Conservation (phyloP, 2,113 vertebrate genomes). For the Urocitellus parryii region DNA sequence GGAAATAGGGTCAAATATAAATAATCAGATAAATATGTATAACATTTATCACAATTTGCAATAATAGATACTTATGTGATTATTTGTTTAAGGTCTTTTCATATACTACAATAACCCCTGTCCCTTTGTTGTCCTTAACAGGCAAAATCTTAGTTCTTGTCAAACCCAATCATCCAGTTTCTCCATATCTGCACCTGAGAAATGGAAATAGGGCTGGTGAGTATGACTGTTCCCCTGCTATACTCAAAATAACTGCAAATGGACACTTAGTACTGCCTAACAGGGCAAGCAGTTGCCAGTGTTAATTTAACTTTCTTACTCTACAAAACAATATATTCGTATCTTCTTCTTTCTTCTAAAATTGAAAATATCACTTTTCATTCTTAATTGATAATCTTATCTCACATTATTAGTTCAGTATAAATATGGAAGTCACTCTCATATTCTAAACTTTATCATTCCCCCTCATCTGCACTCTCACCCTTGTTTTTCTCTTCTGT, state of each 20-base stretch:
- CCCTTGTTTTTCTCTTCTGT: not conserved
- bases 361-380: not conserved
- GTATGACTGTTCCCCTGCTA: not conserved
- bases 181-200: not conserved
- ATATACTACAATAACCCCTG: not conserved
- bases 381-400: not conserved
- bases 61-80: not conserved
- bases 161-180: not conserved
- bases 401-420: not conserved
- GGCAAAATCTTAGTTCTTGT: not conserved
- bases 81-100: constrained; percentile 10
- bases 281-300: not conserved
- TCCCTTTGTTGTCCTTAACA: not conserved
- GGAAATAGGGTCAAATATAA: not conserved
- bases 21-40: not conserved
- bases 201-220: not conserved
- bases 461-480: not conserved
- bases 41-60: not conserved
- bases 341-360: not conserved
- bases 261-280: not conserved
- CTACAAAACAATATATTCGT: not conserved
- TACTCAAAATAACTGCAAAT: too few species aligned
- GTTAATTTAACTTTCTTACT: not conserved
- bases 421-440: not conserved
- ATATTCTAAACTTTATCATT: not conserved